phyloP scores from a whole-genome alignment of 2,113 vertebrate species.

The Arenaria interpres region DNA sequence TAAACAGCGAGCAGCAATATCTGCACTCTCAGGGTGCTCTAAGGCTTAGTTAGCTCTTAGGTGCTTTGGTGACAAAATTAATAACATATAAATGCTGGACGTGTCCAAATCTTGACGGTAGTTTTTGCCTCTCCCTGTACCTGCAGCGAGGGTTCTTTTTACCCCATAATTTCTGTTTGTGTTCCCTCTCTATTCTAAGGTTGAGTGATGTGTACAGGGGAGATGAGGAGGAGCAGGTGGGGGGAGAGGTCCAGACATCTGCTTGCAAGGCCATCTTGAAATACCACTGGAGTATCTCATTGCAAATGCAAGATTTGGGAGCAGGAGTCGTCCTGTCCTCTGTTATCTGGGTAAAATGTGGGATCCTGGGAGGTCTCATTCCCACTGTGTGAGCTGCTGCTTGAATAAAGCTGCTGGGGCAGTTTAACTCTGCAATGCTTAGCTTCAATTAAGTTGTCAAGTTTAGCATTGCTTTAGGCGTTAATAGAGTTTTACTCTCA shows the following conservation, averaged over 20 bases:
- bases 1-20: neutral
- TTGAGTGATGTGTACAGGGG: neutral
- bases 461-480: slow-evolving; percentile 58
- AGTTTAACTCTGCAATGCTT: slow-evolving; percentile 44
- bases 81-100: neutral
- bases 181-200: neutral
- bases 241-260: neutral
- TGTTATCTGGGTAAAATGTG: neutral
- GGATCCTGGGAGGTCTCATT: slow-evolving; percentile 6
- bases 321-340: neutral
- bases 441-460: slow-evolving; percentile 53
- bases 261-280: neutral
- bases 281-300: neutral
- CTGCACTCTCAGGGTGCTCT: neutral
- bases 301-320: neutral
- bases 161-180: neutral
- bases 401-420: slow-evolving; percentile 34
- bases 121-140: neutral
- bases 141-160: neutral
- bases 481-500: slow-evolving; percentile 64
- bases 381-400: neutral
- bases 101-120: neutral
- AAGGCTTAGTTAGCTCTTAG: neutral
- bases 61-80: neutral
- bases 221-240: neutral